Evolutionary conservation across 2,113 vertebrate genomes (phyloP), one percentile per base, ranked within the genome.

Genomic region (Triplophysa rosa): DNA sequence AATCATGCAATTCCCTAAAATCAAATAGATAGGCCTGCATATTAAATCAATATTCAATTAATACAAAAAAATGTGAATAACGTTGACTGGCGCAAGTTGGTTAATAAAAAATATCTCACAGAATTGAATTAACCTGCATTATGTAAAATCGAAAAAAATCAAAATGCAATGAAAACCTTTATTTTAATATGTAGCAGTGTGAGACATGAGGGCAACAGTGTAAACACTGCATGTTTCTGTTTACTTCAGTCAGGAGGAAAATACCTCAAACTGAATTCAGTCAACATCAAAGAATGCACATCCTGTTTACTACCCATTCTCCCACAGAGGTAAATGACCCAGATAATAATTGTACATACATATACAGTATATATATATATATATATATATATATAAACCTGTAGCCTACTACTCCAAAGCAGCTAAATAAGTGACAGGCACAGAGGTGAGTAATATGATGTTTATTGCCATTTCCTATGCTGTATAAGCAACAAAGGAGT

Each of bases 201-300:
- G 9, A 59, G 40, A 23, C 13, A 58, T 2, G 52, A 64, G 63
- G 56, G 29, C 75, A 72, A 67, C n/a, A 19, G 29, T 63, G 21
- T 74, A n/a, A 79, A 13, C 21, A 37, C 26, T 12, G 2, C 1
- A 23, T 16, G 8, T 16, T 37, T 45, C 17, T 52, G 58, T 12
- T 24, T 24, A 24, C 24, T 24, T 24, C 26, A 12, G 47, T 71
- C 0, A 23, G 6, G 8, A 63, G 42, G 37, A 56, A 33, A 71
- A 54, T 23, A 19, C 17, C n/a, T 4, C 58, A 61, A 78, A 74
- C 61, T 56, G 13, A 26, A 40, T 23, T 80, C 66, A 47, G 37
- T 67, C 77, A 79, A 56, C 47, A 61, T 23, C 67, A 79, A 79
- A 66, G 49, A 75, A 49, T 61, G 33, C 49, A 79, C 58, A 75